phyloP scores from a whole-genome alignment of 2,797 vertebrate genomes.

The Helicolenus hilgendorfi region DNA sequence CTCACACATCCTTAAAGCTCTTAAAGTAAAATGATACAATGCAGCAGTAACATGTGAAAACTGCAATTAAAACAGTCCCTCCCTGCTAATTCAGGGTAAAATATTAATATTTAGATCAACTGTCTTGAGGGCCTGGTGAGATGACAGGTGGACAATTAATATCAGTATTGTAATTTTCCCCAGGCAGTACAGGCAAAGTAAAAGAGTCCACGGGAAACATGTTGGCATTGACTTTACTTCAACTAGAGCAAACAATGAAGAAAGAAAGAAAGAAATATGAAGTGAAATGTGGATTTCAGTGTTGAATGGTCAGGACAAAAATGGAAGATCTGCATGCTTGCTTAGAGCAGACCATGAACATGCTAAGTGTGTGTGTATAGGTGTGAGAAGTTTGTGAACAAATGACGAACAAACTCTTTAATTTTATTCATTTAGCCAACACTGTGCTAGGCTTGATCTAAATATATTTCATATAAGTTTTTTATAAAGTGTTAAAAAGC shows the following conservation, averaged over 20 bases:
- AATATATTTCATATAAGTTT: background rate
- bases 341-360: background rate
- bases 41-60: no score
- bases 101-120: background rate
- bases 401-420: background rate
- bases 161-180: background rate
- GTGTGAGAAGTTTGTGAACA: background rate
- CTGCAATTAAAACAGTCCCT: background rate
- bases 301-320: background rate
- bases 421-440: background rate
- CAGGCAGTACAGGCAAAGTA: background rate
- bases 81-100: background rate
- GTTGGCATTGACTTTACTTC: background rate
- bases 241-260: background rate
- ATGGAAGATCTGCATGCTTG: background rate
- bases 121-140: fast-evolving
- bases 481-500: background rate
- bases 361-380: background rate
- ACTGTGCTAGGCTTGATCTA: background rate
- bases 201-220: background rate
- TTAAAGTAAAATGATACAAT: no score
- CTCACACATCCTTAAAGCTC: no score
- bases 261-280: background rate
- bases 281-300: background rate
- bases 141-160: background rate